phyloP scores from a whole-genome alignment of 2,113 vertebrate genomes.

The Canis aureus region DNA sequence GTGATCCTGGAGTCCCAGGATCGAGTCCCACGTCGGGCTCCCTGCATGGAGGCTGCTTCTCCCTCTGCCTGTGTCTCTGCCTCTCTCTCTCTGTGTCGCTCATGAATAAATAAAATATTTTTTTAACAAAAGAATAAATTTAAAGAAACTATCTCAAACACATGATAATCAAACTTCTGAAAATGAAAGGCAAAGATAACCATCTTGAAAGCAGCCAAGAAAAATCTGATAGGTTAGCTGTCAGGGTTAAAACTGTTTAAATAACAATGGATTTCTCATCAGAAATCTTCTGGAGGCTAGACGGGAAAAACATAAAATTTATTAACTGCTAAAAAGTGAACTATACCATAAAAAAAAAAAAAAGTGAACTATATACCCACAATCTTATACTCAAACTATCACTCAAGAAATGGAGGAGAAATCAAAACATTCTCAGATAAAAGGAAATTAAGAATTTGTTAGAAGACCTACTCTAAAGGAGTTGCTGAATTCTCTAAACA shows the following conservation, averaged over 20 bases:
- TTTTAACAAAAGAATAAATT: neutral
- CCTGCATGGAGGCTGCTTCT: too few species aligned
- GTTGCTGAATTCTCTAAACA: neutral
- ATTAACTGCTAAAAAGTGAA: neutral
- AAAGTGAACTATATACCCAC: neutral
- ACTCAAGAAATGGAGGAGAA: neutral
- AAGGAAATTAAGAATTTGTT: neutral
- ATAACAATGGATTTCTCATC: neutral
- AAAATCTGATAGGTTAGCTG: neutral
- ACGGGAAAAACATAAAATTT: neutral
- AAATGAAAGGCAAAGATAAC: neutral
- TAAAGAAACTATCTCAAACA: neutral
- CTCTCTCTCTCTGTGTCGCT: too few species aligned
- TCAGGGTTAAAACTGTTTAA: neutral
- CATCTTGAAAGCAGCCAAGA: neutral
- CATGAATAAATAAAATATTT: too few species aligned
- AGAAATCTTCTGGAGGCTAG: neutral
- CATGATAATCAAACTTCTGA: neutral
- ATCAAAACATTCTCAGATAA: neutral
- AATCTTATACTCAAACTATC: neutral
- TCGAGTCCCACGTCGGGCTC: too few species aligned
- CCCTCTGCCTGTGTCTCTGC: too few species aligned
- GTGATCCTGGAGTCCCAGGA: too few species aligned
- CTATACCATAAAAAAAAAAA: neutral
- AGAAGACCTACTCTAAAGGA: neutral